Base-by-base conservation (phyloP, 2,888 invertebrate species). In the Tetramorium bicarinatum region DNA sequence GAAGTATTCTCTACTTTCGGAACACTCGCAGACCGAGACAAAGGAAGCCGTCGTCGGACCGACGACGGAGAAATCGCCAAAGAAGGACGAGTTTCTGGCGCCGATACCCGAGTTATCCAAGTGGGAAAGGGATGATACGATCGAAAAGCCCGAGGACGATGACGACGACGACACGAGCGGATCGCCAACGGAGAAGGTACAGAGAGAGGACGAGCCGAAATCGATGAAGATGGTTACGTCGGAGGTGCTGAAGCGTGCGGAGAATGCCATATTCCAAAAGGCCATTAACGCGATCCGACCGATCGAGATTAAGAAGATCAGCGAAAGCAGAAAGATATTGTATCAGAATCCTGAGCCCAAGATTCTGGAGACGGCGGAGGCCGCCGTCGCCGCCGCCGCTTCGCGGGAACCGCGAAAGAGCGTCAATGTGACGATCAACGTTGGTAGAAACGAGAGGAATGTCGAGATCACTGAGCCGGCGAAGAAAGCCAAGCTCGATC, bases 241-340 rank as follows among this genome's bases (percentile, higher is more conserved):
- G 29, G 98, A 98, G 95, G 98, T 99, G 6, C 95, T 99, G 72
- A 98, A 98, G 93, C 96, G 98, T 88, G 98, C 99, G 1, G 98
- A 99, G 95, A 98, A 98, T 94, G 98, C 98, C 0, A 97, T 99
- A 90, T 98, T 98, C 94, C 97, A 98, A 61, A 98, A 98, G 94
- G 98, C 98, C 0, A 97, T 98, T 62, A 98, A 97, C 92, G 97
- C 98, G 0, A 96, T 97, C 66, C 96, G 97, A 83, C 97, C 97
- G 0, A 96, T 97, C 75, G 97, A 97, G 95, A 97, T 97, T 72
- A 97, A 97, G 92, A 97, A 97, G 94, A 97, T 97, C 74, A 97
- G 96, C 87, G 96, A 96, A 83, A 97, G 97, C 89, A 96, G 97
- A n/a, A 95, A 96, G 18, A 97, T 97, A 93, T 93, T 97, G 44